Conservation (phyloP, 2,888 invertebrate genomes). For the Coleophora deauratella region DNA sequence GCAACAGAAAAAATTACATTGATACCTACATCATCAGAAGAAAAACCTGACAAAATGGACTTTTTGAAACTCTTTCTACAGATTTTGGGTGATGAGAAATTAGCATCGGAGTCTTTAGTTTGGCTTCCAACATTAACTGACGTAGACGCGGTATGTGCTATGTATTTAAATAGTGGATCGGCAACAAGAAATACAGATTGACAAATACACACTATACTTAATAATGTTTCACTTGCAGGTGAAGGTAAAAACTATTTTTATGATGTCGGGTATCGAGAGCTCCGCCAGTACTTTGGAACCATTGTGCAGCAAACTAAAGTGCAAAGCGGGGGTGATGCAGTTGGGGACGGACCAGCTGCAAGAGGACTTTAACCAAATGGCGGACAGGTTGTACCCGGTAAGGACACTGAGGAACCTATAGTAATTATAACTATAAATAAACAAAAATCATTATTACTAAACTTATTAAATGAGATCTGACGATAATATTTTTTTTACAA, state of each 20-base stretch:
- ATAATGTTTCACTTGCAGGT: too few species aligned
- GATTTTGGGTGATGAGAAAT: slow-evolving; percentile 75
- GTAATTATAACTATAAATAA: too few species aligned
- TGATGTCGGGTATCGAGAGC: slow-evolving; percentile 81
- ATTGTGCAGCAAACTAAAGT: slow-evolving; percentile 61
- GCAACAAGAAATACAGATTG: too few species aligned
- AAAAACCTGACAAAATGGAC: slow-evolving; percentile 1
- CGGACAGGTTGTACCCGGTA: slow-evolving; percentile 53
- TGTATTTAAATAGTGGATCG: too few species aligned
- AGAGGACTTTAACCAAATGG: slow-evolving; percentile 64
- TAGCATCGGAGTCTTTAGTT: slow-evolving; percentile 66
- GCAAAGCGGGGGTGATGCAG: slow-evolving; percentile 70
- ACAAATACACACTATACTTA: too few species aligned
- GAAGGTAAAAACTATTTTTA: slow-evolving; percentile 63
- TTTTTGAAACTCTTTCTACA: slow-evolving; percentile 54
- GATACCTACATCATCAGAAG: slow-evolving; percentile 21
- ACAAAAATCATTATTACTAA: too few species aligned
- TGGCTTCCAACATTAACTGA: slow-evolving; percentile 69
- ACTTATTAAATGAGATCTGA: too few species aligned
- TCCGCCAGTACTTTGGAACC: slow-evolving; percentile 68
- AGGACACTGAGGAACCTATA: too few species aligned
- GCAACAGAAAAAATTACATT: slow-evolving; percentile 31
- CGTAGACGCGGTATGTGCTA: slow-evolving; percentile 44
- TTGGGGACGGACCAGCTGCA: slow-evolving; percentile 51
- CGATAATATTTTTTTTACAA: too few species aligned